phyloP scores from a whole-genome alignment of 2,113 vertebrate genomes.

The Dicerorhinus sumatrensis region DNA sequence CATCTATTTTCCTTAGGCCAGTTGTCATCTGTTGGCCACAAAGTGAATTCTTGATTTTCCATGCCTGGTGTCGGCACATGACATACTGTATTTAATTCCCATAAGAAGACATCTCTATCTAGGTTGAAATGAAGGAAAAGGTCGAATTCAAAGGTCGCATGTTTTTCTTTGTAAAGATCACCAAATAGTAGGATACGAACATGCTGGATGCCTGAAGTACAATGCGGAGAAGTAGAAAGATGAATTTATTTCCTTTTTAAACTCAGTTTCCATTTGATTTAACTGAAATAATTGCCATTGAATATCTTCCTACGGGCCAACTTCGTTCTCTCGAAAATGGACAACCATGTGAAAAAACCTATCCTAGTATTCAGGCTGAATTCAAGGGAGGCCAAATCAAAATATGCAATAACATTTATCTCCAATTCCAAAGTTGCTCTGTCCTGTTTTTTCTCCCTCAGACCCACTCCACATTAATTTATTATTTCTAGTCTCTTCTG shows the following conservation, averaged over 20 bases:
- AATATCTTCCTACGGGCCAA: not conserved
- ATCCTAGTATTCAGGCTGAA: not conserved
- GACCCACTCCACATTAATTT: not conserved
- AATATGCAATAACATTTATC: not conserved
- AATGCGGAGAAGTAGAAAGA: not conserved
- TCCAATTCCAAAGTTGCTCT: not conserved
- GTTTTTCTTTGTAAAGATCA: slow-evolving; percentile 13
- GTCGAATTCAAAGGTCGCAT: not conserved
- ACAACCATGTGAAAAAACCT: not conserved
- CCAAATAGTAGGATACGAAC: not conserved
- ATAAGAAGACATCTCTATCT: not conserved
- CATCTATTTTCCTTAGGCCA: not conserved
- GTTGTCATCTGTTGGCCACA: not conserved
- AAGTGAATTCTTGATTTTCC: not conserved
- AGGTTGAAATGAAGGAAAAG: not conserved
- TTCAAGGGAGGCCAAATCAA: not conserved
- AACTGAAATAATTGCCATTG: not conserved
- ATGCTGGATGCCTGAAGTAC: not conserved
- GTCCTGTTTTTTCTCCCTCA: not conserved
- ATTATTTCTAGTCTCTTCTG: not conserved
- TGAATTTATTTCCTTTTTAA: not conserved
- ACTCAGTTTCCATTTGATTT: not conserved
- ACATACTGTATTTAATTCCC: not conserved
- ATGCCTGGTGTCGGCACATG: not conserved
- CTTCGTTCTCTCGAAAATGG: not conserved